Evolutionary conservation across 1,140 invertebrate species (phyloP).

Genomic region (Bradysia coprophila): DNA sequence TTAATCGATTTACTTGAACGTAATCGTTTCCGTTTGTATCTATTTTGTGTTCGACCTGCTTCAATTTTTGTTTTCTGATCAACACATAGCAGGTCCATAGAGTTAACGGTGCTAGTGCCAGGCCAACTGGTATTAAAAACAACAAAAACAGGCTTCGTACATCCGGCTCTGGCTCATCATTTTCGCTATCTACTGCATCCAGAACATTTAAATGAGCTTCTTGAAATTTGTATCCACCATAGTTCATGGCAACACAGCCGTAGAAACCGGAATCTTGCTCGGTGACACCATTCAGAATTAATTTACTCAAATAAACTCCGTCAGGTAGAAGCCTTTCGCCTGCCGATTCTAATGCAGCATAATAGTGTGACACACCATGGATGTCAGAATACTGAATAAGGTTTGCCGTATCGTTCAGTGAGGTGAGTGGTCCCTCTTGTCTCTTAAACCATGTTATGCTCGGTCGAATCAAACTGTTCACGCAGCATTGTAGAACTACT

Average conservation of each 20-base stretch:
- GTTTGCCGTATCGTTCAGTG: neutral
- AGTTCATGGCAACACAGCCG: constrained; percentile 18
- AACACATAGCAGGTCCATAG: constrained; percentile 9
- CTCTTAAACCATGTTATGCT: constrained; percentile 20
- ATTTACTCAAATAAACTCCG: constrained; percentile 18
- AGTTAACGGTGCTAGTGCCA: constrained; percentile 14
- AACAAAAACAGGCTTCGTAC: constrained; percentile 7
- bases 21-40: too few relatives aligned
- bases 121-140: constrained; percentile 17
- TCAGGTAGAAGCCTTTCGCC: constrained; percentile 13
- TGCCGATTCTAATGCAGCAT: constrained; percentile 12
- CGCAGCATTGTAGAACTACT: constrained; percentile 18
- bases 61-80: neutral
- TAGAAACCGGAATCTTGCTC: constrained; percentile 15
- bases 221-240: constrained; percentile 15
- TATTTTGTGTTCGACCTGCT: neutral
- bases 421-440: neutral
- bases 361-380: too few relatives aligned
- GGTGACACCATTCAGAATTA: constrained; percentile 15
- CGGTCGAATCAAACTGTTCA: constrained; percentile 16
- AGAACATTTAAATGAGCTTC: constrained; percentile 16
- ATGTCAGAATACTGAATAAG: neutral
- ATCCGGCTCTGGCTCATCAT: too few relatives aligned
- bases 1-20: too few relatives aligned
- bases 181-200: constrained; percentile 1